Percentiles rank a stretch among this genome's conserved stretches.
Conservation (phyloP, 2,888 invertebrate genomes). For the Hoplodrina blanda region DNA sequence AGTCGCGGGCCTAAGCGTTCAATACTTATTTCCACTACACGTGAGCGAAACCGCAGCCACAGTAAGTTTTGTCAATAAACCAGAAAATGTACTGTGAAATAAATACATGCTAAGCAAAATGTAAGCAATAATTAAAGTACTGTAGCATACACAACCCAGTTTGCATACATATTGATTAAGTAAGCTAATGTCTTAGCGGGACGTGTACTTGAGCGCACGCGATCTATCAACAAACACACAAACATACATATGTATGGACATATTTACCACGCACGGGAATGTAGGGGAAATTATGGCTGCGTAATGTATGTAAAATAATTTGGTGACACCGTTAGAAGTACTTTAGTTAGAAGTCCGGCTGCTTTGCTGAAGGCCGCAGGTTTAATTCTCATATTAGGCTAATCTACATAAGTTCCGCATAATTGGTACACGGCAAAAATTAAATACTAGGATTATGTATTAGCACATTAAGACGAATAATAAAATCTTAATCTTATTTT, state of each 20-base stretch:
- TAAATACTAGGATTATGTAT: background rate
- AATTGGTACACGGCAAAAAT: background rate
- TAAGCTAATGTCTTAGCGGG: slow-evolving; percentile 55
- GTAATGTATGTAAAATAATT: slow-evolving; percentile 51
- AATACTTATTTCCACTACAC: no score
- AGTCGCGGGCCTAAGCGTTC: no score
- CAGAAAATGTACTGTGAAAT: slow-evolving; percentile 6
- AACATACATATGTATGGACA: slow-evolving; percentile 36
- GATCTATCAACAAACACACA: slow-evolving; percentile 58
- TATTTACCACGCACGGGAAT: slow-evolving; percentile 48
- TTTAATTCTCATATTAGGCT: slow-evolving; percentile 9
- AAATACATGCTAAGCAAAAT: slow-evolving; percentile 25
- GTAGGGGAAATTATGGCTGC: slow-evolving; percentile 33
- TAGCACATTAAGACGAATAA: background rate
- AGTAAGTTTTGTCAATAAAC: background rate
- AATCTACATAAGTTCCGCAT: background rate
- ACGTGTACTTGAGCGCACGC: slow-evolving; percentile 57
- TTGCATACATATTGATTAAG: slow-evolving; percentile 59
- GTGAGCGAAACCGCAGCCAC: no score
- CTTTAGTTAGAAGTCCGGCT: background rate
- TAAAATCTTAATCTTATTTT: no score
- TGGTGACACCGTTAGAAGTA: slow-evolving; percentile 40
- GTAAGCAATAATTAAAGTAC: slow-evolving; percentile 41
- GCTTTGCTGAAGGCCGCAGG: slow-evolving; percentile 7
- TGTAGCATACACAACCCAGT: slow-evolving; percentile 34